A percentile compares a stretch with the other conserved stretches of the same genome.
phyloP scores from a whole-genome alignment of 1,140 invertebrate species.

The Neodiprion virginianus region DNA sequence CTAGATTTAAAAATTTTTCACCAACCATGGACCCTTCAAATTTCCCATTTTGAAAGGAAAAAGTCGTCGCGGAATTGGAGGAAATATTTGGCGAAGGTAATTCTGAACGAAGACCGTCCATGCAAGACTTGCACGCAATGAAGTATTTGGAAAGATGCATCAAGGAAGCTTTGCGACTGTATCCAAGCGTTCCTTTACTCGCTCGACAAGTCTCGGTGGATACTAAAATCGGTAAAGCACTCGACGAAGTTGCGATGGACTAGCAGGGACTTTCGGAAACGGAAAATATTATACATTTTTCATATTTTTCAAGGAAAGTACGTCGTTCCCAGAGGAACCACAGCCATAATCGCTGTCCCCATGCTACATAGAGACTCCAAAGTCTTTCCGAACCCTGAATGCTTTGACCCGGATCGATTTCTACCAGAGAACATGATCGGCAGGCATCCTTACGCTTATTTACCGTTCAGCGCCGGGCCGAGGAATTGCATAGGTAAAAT shows the following conservation, averaged over 20 bases:
- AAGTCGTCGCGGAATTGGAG: slow-evolving; percentile 71
- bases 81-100: slow-evolving; percentile 65
- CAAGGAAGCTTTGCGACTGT: slow-evolving; percentile 73
- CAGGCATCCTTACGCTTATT: slow-evolving; percentile 71
- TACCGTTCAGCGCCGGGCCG: slow-evolving; percentile 79
- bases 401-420: slow-evolving; percentile 82
- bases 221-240: slow-evolving; percentile 62
- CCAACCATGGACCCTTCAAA: not conserved
- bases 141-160: slow-evolving; percentile 78
- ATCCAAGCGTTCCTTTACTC: slow-evolving; percentile 77
- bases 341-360: slow-evolving; percentile 62
- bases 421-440: slow-evolving; percentile 65
- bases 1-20: slow-evolving; percentile 20
- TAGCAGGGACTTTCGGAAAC: not conserved
- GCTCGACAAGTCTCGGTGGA: slow-evolving; percentile 68
- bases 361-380: slow-evolving; percentile 73
- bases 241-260: slow-evolving; percentile 8
- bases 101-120: slow-evolving; percentile 60
- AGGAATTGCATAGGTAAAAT: slow-evolving; percentile 75
- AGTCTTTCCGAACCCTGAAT: slow-evolving; percentile 73
- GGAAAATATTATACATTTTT: not conserved
- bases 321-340: slow-evolving; percentile 63
- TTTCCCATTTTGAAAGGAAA: slow-evolving; percentile 58
- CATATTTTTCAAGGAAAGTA: slow-evolving; percentile 43
- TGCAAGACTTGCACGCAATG: slow-evolving; percentile 71